Percentiles rank a stretch among this genome's conserved stretches.
These are phyloP conservation scores for Callospermophilus lateralis DNA, from an alignment of 2,113 vertebrate species.

Conservation along the genomic window DNA sequence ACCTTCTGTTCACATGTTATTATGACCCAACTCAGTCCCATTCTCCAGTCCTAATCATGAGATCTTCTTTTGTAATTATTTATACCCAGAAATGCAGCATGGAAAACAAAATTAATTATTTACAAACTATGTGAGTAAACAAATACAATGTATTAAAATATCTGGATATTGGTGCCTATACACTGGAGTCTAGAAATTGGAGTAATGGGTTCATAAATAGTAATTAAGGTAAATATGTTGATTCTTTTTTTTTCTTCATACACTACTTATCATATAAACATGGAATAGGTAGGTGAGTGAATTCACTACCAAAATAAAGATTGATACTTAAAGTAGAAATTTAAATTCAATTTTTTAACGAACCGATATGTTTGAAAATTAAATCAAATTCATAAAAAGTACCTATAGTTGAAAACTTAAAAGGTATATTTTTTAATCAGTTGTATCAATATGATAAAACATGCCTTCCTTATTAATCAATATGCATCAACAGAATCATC, in stretches of 20 bases:
- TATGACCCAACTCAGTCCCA: background rate
- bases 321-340: background rate
- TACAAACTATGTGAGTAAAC: background rate
- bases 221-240: background rate
- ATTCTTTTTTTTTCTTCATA: background rate
- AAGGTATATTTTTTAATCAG: background rate
- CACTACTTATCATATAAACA: background rate
- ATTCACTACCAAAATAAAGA: background rate
- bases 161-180: background rate
- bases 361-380: background rate
- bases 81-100: background rate
- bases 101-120: background rate
- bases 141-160: background rate
- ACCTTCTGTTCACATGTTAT: background rate
- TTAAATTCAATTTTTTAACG: conserved; percentile 25
- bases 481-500: background rate
- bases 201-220: background rate
- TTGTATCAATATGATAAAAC: background rate
- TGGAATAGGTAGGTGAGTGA: background rate
- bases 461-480: background rate
- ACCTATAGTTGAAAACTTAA: background rate
- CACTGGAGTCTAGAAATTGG: background rate
- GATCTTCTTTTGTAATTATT: background rate
- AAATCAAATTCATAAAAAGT: background rate
- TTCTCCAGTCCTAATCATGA: background rate